A percentile compares a stretch with the other conserved stretches of the same genome.
phyloP scores from a whole-genome alignment of 2,113 vertebrate species.

The Uropsilus gracilis region DNA sequence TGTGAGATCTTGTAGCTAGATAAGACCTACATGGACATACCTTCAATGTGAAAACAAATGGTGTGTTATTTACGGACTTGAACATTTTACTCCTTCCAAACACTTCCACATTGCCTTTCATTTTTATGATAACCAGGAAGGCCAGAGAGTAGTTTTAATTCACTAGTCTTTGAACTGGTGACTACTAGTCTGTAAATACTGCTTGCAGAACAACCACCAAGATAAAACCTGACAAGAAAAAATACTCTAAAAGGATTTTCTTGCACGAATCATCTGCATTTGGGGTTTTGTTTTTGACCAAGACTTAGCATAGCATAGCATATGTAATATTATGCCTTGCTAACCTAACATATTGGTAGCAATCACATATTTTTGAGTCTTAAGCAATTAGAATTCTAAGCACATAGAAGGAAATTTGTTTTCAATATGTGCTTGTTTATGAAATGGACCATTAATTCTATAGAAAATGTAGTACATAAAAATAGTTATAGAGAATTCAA shows the following conservation, averaged over 20 bases:
- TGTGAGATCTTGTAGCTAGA: background rate
- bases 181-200: too few species aligned
- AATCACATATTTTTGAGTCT: background rate
- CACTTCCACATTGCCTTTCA: background rate
- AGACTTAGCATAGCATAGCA: background rate
- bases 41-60: background rate
- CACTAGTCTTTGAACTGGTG: too few species aligned
- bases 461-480: background rate
- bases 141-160: too few species aligned
- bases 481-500: conserved; percentile 20
- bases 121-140: background rate
- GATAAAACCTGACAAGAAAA: background rate
- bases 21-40: background rate
- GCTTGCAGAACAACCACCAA: background rate
- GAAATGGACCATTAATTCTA: background rate
- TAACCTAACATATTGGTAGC: background rate
- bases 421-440: background rate
- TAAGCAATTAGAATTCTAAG: background rate
- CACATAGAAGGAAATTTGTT: background rate
- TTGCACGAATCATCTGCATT: background rate
- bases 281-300: background rate
- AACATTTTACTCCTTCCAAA: background rate
- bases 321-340: background rate
- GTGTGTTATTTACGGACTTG: background rate
- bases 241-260: background rate